Evolutionary conservation across 1,140 invertebrate genomes (phyloP), one percentile per base, ranked within the genome.

Genomic region (Drosophila repleta): DNA sequence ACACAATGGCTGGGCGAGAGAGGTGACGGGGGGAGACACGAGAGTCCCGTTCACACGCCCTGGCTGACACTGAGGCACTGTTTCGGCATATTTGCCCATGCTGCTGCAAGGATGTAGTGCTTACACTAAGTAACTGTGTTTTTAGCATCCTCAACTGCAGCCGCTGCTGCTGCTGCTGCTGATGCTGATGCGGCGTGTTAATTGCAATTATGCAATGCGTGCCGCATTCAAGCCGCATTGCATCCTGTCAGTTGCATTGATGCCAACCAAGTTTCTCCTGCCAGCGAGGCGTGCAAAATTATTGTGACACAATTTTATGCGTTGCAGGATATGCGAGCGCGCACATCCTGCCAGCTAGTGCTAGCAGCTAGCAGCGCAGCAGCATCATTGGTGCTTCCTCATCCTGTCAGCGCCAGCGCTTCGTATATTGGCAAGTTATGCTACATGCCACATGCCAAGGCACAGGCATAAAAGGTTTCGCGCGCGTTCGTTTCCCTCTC

Each of bases 291-390:
- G 74, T 85, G 78, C 78, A 76, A 82, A 79, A 88, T 87, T 82
- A 82, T 87, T 87, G 82, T 87, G 82, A 87, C 82, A 87, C 82
- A 87, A 87, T 87, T 87, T 88, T 78, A 87, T 87, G 74, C 78
- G 68, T 87, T 78, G 67, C 76, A 81, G 74, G 61, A 74, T 65
- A 77, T 66, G 57, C 53, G 39, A 57, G 45, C 51, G 43, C 49
- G 32, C 29, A 13, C 67, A 63, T 67, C 64, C 64, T 65, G 67
- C 7, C 20, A 26, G 17, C 53, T n/a, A 29, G 29, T 1, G 29
- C 11, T 49, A 61, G 57, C 48, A 45, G 48, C 24, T 1, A n/a
- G 29, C 29, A 10, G 29, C 5, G 18, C 21, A 11, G 29, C 58
- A 49, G 20, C 61, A 58, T 53, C 68, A 60, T 60, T 53, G 39